Evolutionary conservation across 2,113 vertebrate species (phyloP), one percentile per base, ranked within the genome.

Genomic region (western clawed frog (Xenopus tropicalis)): DNA sequence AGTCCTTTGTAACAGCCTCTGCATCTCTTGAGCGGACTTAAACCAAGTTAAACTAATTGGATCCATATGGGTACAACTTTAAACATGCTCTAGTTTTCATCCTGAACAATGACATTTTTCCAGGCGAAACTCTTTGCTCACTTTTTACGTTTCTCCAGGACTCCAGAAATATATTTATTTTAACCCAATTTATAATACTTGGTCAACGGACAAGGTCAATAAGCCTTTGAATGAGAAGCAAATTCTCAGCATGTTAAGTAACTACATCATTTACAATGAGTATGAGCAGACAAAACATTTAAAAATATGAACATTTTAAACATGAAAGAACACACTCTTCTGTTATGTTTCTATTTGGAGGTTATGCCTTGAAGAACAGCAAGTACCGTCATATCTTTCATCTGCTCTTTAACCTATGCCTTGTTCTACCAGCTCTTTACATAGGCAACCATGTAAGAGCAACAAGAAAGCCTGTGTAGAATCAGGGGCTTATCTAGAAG

Each of bases 1-100:
- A 72, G 37, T 76, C 66, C 73, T 76, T 76, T 76, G 62, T 76
- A 76, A 69, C 58, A 68, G 66, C 4, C 13, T 69, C 59, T 51
- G 62, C 73, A 76, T 56, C 58, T 69, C 66, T 75, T 19, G n/a
- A 61, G 58, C 58, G 51, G 66, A 76, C 68, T 69, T 69, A 68
- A 76, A 57, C 58, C 61, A 68, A 76, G 73, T 76, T 69, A 76
- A 76, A 61, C 66, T 76, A 76, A 76, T 76, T 69, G 66, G 46
- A 76, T 76, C 46, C 73, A 76, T 48, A 76, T 76, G 73, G 65
- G 21, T 23, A 61, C 44, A 24, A 62, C 46, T 51, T 76, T 54
- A 68, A 76, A 69, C 66, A 69, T 43, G 13, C 62, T 69, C 16
- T 25, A 22, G 63, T 66, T 67, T 74, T 66, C 54, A 69, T 54